These are phyloP conservation scores for Daphoenositta chrysoptera DNA, from an alignment of 2,113 vertebrate species.

Conservation along the genomic window DNA sequence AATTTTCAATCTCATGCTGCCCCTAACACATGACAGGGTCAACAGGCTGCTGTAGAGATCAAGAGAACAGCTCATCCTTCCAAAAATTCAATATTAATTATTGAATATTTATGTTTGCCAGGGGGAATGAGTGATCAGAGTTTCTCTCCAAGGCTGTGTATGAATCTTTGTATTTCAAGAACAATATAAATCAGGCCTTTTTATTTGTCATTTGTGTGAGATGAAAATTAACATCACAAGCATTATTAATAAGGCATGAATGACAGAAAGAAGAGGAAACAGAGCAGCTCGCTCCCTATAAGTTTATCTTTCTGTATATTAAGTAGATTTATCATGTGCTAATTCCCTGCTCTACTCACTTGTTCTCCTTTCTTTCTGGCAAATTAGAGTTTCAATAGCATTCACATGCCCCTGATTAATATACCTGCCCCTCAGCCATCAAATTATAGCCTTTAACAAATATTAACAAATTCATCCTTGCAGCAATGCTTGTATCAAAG, in stretches of 20 bases:
- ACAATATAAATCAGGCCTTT: conserved; percentile 56
- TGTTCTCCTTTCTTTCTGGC: neutral
- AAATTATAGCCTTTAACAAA: neutral
- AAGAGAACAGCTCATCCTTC: conserved; percentile 35
- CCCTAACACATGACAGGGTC: conserved; percentile 20
- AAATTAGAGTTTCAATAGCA: neutral
- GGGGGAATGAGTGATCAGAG: conserved; percentile 35
- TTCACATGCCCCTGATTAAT: neutral
- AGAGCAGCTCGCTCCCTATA: neutral
- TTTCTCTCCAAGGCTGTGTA: neutral
- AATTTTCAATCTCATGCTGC: neutral
- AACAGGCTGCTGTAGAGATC: conserved; percentile 36
- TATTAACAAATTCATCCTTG: neutral
- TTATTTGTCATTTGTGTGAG: conserved; percentile 55
- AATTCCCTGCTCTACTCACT: neutral
- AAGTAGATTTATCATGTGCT: conserved; percentile 10
- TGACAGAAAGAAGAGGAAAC: conserved; percentile 28
- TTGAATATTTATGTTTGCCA: conserved; percentile 55
- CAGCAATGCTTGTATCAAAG: neutral
- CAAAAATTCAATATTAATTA: conserved; percentile 60
- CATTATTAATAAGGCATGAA: conserved; percentile 63
- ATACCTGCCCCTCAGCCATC: neutral
- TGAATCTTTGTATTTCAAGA: conserved; percentile 48
- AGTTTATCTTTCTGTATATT: conserved; percentile 19
- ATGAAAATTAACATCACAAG: conserved; percentile 59